Evolutionary conservation across 2,113 vertebrate species (phyloP), one percentile per base, ranked within the genome.

Genomic region (Phaetusa simplex): DNA sequence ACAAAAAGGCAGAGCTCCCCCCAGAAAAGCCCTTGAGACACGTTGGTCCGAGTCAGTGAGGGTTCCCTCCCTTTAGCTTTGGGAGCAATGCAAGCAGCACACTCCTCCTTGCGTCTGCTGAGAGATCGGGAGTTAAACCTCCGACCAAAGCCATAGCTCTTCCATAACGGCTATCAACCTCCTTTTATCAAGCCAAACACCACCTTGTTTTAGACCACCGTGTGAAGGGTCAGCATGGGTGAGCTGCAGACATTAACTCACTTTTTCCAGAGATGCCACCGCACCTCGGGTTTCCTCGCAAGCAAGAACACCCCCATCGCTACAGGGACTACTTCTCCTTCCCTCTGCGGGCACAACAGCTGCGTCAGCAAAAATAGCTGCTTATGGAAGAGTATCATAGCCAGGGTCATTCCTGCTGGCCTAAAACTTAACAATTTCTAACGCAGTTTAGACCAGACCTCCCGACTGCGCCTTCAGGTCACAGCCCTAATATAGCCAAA

Each of bases 211-310:
- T 14, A 55, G 90, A 71, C 14, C 14, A 42, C 71, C 62, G 64
- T 12, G 3, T 1, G 3, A 74, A 74, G 23, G 18, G 23, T 42
- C 8, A 9, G 61, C 14, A 29, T 1, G 29, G 14, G 26, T 22
- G 11, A 92, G n/a, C 34, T 43, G 49, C 58, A 58, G 34, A 88
- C 34, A 88, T 8, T 65, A 93, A 70, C 14, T 79, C 56, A 24
- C 30, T 93, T 94, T 69, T 82, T 76, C 53, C 49, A 52, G 38
- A 34, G 23, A 70, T 7, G 32, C 19, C 85, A 77, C 59, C 36
- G 69, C 19, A 53, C 55, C 45, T 70, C 0, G 0, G 9, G 26
- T 42, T 38, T 73, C 59, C 22, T 56, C 6, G 0, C 0, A 0
- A 70, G 36, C 79, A 71, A 58, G 49, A 8, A 12, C 23, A 11